Evolutionary conservation across 1,140 invertebrate species (phyloP), one percentile per base, ranked within the genome.

Genomic region (Belonocnema kinseyi): DNA sequence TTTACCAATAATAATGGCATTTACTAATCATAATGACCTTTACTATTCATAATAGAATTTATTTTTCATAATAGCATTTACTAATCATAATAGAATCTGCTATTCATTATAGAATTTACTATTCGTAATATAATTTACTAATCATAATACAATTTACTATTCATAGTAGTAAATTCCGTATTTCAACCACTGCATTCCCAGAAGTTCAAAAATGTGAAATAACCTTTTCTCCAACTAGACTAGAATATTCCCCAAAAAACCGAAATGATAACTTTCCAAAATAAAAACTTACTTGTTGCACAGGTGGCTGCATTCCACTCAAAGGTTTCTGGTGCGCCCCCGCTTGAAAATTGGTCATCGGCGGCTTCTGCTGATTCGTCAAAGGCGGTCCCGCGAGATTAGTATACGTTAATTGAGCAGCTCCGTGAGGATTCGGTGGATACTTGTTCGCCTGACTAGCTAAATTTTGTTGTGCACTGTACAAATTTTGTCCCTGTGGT

Each of bases 381-480:
- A 78, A 79, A 82, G 77, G 81, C 75, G 61, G 61, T 16, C 61
- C 61, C 26, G 61, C 46, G 7, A 66, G 14, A 66, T 17, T 66
- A 81, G 84, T 86, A 77, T 78, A 78, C 75, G 77, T 73, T 58
- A 77, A 13, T 81, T 85, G 81, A 74, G 80, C 40, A 6, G 14
- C 76, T 19, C 77, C 77, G 50, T 85, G 85, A 51, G 58, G 73
- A 73, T 73, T 75, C 51, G 83, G 81, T 0, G 83, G 80, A 79
- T 88, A 87, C 75, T 66, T 66, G 14, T 81, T 88, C 77, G 82
- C 83, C 79, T 87, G 88, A 85, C 84, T 85, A 86, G 82, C 14
- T 80, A 84, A 79, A 83, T 85, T 87, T 75, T 85, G 83, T 75
- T 85, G 82, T 75, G 75, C 83, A 71, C 76, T 79, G 61, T 81